phyloP scores from a whole-genome alignment of 1,140 invertebrate genomes.

The Dermatophagoides farinae region DNA sequence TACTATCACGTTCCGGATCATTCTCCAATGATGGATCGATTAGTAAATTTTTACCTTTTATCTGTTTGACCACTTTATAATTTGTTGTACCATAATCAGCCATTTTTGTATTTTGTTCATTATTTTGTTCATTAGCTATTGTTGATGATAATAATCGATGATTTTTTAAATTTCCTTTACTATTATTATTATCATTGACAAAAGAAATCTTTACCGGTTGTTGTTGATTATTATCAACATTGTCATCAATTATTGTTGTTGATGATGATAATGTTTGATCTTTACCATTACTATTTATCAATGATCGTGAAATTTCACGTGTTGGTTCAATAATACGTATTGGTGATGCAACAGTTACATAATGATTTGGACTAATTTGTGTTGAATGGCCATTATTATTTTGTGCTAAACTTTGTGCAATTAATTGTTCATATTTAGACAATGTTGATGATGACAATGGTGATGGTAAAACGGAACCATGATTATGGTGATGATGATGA shows the following conservation, averaged over 20 bases:
- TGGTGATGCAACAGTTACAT: no score
- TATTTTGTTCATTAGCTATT: not conserved
- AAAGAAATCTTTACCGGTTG: conserved; percentile 5
- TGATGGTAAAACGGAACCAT: no score
- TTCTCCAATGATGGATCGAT: conserved; percentile 6
- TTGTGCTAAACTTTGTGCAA: no score
- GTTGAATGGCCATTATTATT: no score
- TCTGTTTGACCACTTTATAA: not conserved
- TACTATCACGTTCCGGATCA: conserved; percentile 2
- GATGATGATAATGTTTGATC: not conserved
- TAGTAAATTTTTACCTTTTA: conserved; percentile 3
- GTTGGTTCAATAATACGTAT: no score
- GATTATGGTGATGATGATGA: no score
- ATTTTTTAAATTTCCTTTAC: not conserved
- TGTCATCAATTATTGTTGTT: not conserved
- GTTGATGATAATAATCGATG: not conserved
- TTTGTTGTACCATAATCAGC: conserved; percentile 1
- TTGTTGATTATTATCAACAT: not conserved
- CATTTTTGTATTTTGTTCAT: not conserved
- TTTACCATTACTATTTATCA: not conserved
- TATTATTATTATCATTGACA: not conserved
- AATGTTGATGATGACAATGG: no score
- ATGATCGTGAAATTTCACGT: not conserved
- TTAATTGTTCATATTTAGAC: no score
- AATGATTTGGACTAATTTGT: no score